Evolutionary conservation across 2,797 vertebrate genomes (phyloP).

Genomic region (Hippocampus kuda): DNA sequence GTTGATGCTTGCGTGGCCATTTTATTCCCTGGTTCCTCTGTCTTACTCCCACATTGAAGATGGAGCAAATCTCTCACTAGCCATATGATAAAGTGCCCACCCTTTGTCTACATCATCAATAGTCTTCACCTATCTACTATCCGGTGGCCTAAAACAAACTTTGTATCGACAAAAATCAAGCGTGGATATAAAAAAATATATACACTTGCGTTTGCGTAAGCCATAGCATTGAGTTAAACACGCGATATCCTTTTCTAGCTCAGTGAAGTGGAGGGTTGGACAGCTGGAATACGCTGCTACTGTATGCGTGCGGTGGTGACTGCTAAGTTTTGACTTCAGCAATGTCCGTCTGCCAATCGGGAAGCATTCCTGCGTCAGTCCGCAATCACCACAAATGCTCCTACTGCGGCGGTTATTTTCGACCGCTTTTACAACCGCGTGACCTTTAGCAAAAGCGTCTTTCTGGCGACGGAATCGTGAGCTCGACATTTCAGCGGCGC

Average conservation of each 20-base stretch:
- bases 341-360: slow-evolving; percentile 22
- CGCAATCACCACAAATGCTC: slow-evolving; percentile 24
- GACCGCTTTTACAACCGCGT: slow-evolving; percentile 22
- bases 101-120: no score
- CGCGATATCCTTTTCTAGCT: background rate
- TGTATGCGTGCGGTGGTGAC: slow-evolving; percentile 17
- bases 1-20: no score
- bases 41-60: no score
- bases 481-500: slow-evolving; percentile 8
- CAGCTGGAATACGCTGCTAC: slow-evolving; percentile 13
- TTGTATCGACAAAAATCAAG: background rate
- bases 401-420: slow-evolving; percentile 23
- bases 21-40: no score
- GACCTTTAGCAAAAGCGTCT: slow-evolving; percentile 26
- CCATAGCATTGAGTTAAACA: background rate
- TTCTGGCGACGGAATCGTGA: slow-evolving; percentile 10
- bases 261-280: background rate
- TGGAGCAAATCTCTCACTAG: no score
- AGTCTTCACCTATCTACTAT: background rate
- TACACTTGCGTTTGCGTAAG: background rate
- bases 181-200: background rate
- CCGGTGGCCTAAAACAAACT: background rate
- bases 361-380: slow-evolving; percentile 28
- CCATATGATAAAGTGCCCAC: no score
- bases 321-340: slow-evolving; percentile 12